Conservation (phyloP, 2,888 invertebrate genomes). For the Homarus gammarus region DNA sequence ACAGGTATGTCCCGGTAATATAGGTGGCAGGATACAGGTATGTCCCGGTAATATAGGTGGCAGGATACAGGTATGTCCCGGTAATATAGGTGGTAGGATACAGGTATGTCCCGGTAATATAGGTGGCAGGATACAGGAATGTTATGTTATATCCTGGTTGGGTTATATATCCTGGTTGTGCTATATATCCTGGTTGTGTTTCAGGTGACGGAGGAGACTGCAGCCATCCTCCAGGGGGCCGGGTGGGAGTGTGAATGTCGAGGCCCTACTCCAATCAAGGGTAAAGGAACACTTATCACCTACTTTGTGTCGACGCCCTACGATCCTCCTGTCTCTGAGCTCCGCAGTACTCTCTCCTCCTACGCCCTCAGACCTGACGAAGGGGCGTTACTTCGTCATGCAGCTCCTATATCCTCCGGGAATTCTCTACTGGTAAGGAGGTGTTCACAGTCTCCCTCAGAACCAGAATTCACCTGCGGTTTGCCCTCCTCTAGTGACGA, state of each 20-base stretch:
- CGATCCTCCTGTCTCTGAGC: slow-evolving; percentile 79
- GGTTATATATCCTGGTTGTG: not conserved
- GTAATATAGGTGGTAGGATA: not conserved
- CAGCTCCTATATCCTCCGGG: not conserved
- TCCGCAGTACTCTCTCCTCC: slow-evolving; percentile 18
- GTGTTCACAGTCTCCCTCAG: not conserved
- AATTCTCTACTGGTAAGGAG: not conserved
- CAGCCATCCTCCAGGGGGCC: slow-evolving; percentile 89
- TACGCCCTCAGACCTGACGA: slow-evolving; percentile 47
- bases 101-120: not conserved
- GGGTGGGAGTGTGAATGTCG: slow-evolving; percentile 94
- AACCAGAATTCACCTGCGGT: not conserved
- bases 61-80: not conserved
- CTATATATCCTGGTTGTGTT: slow-evolving; percentile 61
- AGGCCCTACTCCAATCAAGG: slow-evolving; percentile 96
- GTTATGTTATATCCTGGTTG: not conserved
- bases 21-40: not conserved
- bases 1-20: not conserved
- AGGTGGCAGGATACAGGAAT: not conserved
- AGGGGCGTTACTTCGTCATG: slow-evolving; percentile 35
- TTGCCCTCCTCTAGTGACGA: not conserved
- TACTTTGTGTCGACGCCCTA: slow-evolving; percentile 91
- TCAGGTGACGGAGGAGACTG: slow-evolving; percentile 89
- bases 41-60: not conserved
- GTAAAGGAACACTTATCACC: slow-evolving; percentile 93